These are phyloP conservation scores for Axinella damicornis DNA, from an alignment of 37 sponge, comb jelly and placozoan genomes.

Conservation along the genomic window DNA sequence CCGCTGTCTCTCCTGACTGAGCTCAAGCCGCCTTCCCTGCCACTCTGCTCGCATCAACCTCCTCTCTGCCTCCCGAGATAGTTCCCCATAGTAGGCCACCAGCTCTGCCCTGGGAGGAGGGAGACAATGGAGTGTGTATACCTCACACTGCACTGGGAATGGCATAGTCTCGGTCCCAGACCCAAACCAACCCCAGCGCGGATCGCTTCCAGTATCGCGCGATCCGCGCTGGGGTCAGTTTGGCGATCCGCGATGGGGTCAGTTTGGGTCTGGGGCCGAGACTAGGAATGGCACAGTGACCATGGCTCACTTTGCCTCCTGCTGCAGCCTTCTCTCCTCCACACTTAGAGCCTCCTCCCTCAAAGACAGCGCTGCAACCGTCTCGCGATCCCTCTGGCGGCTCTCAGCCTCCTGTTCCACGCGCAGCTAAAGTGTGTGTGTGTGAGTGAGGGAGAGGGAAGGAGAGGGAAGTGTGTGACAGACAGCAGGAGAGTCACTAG, in stretches of 20 bases:
- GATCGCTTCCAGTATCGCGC: no score
- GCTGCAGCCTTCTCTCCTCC: slow-evolving; percentile 9
- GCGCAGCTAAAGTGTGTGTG: not conserved
- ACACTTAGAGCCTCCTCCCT: slow-evolving; percentile 3
- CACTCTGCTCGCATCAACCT: slow-evolving; percentile 62
- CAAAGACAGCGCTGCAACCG: not conserved
- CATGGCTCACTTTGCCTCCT: slow-evolving; percentile 12
- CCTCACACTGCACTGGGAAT: no score
- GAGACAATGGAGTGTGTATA: no score
- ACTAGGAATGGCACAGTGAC: not conserved
- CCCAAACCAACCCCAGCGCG: no score
- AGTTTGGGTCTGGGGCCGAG: no score
- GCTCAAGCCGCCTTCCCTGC: slow-evolving; percentile 43
- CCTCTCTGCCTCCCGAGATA: slow-evolving; percentile 58
- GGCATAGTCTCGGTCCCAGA: no score
- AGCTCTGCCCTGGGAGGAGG: slow-evolving; percentile 44
- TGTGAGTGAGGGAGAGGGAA: not conserved
- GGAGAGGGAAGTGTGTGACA: no score
- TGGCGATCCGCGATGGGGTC: no score
- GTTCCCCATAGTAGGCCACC: slow-evolving; percentile 65
- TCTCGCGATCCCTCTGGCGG: slow-evolving; percentile 26
- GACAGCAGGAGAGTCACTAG: no score
- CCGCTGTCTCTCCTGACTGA: slow-evolving; percentile 28
- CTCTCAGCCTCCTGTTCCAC: not conserved
- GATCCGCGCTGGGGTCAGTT: no score